Base-by-base conservation (phyloP, 2,113 vertebrate genomes). In the Ceyx melanurus region DNA sequence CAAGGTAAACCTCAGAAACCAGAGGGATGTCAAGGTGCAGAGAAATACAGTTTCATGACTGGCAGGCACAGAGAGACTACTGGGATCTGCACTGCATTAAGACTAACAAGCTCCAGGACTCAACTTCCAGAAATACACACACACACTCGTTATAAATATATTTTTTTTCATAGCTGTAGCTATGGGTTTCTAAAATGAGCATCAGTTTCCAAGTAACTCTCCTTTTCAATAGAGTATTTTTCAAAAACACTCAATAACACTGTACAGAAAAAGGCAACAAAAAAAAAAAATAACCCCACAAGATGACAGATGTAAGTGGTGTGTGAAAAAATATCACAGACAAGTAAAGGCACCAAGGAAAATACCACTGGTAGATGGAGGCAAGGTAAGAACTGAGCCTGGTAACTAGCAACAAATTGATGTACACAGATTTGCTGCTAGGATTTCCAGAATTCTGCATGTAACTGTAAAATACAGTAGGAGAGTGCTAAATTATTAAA, bases 331-430 rank as follows among this genome's bases (percentile, higher is more conserved):
- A 71, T 28, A 76, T 21, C 58, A 86, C 46, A 72, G 81, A 82
- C 66, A 89, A 89, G 56, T 48, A 84, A 73, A 70, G 17, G 43
- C 72, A 87, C 71, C 67, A 53, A 82, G 68, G 70, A 85, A 89
- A 96, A 94, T 46, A 80, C 22, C 57, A 76, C 31, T 82, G 79
- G 92, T 56, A 92, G 65, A 76, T 29, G 43, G 29, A 89, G 46
- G 20, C 35, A 92, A 91, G 64, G 78, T 85, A 83, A 78, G 60
- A 82, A 78, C 11, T 33, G 62, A 96, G 79, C 25, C 35, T 42
- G 82, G 60, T 88, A 94, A 86, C 88, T 95, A 96, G 92, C 90
- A 96, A 95, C 93, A 56, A 83, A 93, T 42, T 56, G 53, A 74
- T 60, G 81, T 54, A 61, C 64, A 74, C 40, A 89, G 40, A 70